phyloP scores from a whole-genome alignment of 2,113 vertebrate genomes.

The Aix galericulata region DNA sequence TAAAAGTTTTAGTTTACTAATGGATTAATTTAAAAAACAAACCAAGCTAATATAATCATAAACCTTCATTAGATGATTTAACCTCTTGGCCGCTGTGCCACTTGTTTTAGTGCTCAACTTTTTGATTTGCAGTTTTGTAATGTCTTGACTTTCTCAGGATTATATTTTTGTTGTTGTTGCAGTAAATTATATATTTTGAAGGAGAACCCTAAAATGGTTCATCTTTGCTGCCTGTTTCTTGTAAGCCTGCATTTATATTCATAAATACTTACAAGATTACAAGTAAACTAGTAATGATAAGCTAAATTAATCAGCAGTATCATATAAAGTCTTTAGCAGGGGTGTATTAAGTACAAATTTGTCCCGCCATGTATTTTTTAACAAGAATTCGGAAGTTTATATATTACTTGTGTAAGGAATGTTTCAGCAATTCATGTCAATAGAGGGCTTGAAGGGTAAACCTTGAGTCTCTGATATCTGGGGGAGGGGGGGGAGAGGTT shows the following conservation, averaged over 20 bases:
- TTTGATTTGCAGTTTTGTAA: neutral
- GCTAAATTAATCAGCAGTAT: neutral
- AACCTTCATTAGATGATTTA: neutral
- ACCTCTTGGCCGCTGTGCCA: neutral
- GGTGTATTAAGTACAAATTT: neutral
- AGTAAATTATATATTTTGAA: neutral
- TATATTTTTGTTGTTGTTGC: neutral
- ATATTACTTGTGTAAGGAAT: neutral
- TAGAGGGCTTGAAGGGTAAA: no score
- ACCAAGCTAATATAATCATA: neutral
- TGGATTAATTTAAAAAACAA: neutral
- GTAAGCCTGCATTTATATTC: neutral
- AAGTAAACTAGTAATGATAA: neutral
- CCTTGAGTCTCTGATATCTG: no score
- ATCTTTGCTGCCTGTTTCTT: neutral
- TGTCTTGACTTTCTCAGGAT: neutral
- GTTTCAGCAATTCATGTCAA: no score
- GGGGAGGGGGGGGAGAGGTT: no score
- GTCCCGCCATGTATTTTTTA: neutral
- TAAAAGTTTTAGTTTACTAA: neutral
- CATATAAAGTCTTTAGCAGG: neutral
- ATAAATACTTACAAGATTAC: neutral
- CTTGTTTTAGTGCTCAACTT: neutral
- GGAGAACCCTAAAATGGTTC: neutral
- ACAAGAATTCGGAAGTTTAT: neutral